These are phyloP conservation scores for Thripadectes ignobilis DNA, from an alignment of 2,797 vertebrate genomes.

Conservation along the genomic window DNA sequence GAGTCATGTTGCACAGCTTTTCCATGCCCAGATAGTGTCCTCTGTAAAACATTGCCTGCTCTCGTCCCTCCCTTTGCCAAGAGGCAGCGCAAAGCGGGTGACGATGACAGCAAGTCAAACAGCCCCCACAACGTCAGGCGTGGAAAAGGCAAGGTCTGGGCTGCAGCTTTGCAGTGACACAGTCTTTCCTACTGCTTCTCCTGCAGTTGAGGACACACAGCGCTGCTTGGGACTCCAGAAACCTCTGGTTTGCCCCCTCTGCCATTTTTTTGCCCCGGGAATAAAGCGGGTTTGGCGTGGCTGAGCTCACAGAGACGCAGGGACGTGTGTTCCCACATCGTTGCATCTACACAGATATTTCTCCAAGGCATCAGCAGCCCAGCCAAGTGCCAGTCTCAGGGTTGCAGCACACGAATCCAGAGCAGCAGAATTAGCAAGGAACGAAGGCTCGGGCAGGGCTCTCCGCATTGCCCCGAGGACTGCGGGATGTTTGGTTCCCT, in stretches of 20 bases:
- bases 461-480: rapidly evolving
- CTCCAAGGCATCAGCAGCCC: background rate
- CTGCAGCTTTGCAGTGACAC: constrained; percentile 30
- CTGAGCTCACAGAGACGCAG: background rate
- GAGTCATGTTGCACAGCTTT: constrained; percentile 37
- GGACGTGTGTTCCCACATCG: background rate
- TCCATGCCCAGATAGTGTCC: constrained; percentile 3
- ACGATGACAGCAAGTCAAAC: background rate
- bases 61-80: constrained; percentile 13
- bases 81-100: background rate
- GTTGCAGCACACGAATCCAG: background rate
- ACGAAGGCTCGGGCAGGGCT: background rate
- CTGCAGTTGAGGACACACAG: background rate
- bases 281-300: background rate
- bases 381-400: background rate
- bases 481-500: background rate
- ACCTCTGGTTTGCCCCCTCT: background rate
- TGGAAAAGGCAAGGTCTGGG: background rate
- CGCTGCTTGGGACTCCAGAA: background rate
- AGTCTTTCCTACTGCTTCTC: constrained; percentile 5
- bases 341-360: background rate
- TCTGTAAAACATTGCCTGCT: constrained; percentile 19
- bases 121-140: background rate
- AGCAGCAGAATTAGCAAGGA: background rate
- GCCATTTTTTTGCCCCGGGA: background rate